Percentiles rank a stretch among this genome's conserved stretches.
Conservation (phyloP, 2,797 vertebrate genomes). For the Manis crassicaudata region DNA sequence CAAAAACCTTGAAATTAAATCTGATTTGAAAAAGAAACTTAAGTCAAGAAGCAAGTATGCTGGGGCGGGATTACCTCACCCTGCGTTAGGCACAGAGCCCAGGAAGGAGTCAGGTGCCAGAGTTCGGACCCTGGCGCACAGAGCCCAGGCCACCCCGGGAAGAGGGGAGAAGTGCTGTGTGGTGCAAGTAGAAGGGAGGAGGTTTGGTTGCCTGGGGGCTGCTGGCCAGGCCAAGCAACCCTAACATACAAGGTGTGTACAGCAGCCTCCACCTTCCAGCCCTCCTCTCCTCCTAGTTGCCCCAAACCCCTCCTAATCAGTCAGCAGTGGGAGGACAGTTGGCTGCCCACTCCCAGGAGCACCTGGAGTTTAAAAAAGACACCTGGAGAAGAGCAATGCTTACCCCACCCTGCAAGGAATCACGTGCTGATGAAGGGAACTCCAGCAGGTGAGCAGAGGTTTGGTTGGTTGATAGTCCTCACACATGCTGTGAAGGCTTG, state of each 20-base stretch:
- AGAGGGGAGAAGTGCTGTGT: neutral
- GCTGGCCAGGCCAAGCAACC: neutral
- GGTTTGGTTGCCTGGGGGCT: neutral
- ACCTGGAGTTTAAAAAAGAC: neutral
- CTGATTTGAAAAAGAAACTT: neutral
- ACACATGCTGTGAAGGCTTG: neutral
- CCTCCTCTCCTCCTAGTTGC: neutral
- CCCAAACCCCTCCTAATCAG: neutral
- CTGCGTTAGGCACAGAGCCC: neutral
- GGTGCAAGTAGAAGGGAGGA: too few relatives aligned
- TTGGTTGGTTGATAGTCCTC: neutral
- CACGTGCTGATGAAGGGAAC: neutral
- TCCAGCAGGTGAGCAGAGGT: neutral
- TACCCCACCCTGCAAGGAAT: neutral
- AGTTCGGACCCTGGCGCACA: neutral
- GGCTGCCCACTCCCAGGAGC: neutral
- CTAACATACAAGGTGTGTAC: neutral
- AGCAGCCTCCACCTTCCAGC: neutral
- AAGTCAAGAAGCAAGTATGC: neutral
- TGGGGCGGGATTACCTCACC: neutral
- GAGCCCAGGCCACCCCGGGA: neutral
- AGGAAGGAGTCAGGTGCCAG: neutral
- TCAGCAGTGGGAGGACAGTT: neutral
- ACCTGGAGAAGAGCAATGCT: neutral
- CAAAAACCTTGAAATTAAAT: neutral